A percentile compares a stretch with the other conserved stretches of the same genome.
Conservation (phyloP, 2,888 invertebrate species). For the Meteorus colon region DNA sequence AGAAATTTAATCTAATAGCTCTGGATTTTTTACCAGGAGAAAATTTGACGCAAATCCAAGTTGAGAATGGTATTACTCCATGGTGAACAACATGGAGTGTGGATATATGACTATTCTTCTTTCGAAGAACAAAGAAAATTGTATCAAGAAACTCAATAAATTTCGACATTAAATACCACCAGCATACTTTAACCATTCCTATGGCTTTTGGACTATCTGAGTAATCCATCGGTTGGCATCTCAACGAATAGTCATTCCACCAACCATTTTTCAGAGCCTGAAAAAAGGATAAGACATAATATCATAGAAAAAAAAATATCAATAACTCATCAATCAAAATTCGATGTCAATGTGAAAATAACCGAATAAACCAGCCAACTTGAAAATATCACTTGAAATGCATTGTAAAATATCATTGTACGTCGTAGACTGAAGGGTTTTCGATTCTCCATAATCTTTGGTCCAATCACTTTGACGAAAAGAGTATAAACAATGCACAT, state of each 20-base stretch:
- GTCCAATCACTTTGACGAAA: slow-evolving; percentile 85
- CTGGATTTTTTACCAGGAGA: slow-evolving; percentile 80
- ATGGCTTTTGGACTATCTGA: slow-evolving; percentile 80
- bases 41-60: slow-evolving; percentile 93
- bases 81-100: slow-evolving; percentile 96
- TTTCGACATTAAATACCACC: slow-evolving; percentile 97
- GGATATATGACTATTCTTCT: slow-evolving; percentile 91
- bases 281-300: neutral
- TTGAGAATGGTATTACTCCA: slow-evolving; percentile 95
- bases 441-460: slow-evolving; percentile 88
- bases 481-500: slow-evolving; percentile 73
- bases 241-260: slow-evolving; percentile 80
- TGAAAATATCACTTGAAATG: slow-evolving; percentile 86
- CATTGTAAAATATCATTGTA: slow-evolving; percentile 87
- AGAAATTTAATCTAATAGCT: neutral
- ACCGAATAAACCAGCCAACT: slow-evolving; percentile 36
- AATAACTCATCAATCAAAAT: too few relatives aligned
- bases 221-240: slow-evolving; percentile 89
- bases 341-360: neutral
- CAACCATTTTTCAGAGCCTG: slow-evolving; percentile 51
- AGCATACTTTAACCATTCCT: slow-evolving; percentile 87
- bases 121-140: slow-evolving; percentile 94
- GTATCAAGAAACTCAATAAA: slow-evolving; percentile 96
- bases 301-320: neutral
- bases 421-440: slow-evolving; percentile 86